A percentile compares a stretch with the other conserved stretches of the same genome.
Evolutionary conservation across 2,888 invertebrate species (phyloP).

Genomic region (Agrotis exclamationis): DNA sequence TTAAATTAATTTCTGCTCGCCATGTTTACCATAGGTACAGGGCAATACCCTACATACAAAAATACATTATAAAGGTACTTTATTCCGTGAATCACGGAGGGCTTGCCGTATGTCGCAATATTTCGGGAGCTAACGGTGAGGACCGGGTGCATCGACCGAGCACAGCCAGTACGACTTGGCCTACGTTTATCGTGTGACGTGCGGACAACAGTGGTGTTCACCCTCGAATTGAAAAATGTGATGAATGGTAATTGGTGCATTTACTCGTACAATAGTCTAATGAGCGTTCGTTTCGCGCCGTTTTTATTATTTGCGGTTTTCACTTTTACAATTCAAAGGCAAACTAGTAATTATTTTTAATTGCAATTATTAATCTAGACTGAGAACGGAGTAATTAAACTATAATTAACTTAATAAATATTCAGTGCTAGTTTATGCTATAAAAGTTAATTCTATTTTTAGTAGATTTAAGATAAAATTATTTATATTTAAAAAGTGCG

Average conservation of each 20-base stretch:
- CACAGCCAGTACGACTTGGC: conserved; percentile 78
- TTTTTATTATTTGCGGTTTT: background rate
- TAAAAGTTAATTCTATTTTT: background rate
- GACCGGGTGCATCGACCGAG: conserved; percentile 81
- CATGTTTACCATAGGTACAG: conserved; percentile 60
- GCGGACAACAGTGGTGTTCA: conserved; percentile 65
- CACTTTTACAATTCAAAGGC: background rate
- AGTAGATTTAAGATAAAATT: too few species aligned
- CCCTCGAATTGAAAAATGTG: conserved; percentile 68
- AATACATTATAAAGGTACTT: conserved; percentile 63
- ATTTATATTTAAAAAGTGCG: background rate
- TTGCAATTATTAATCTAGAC: conserved; percentile 8
- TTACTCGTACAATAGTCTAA: conserved; percentile 52
- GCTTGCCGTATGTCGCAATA: conserved; percentile 83
- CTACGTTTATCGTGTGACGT: conserved; percentile 80
- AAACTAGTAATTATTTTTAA: background rate
- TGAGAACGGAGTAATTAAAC: background rate
- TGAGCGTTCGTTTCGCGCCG: conserved; percentile 13
- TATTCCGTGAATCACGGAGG: conserved; percentile 67
- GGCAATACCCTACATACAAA: conserved; percentile 73
- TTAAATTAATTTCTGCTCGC: conserved; percentile 17
- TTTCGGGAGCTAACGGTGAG: conserved; percentile 89
- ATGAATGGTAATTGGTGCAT: conserved; percentile 57
- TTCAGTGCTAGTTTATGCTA: background rate
- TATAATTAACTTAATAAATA: background rate